Percentiles rank a stretch among this genome's conserved stretches.
phyloP scores from a whole-genome alignment of 1,140 invertebrate genomes.

The Drosophila serrata region DNA sequence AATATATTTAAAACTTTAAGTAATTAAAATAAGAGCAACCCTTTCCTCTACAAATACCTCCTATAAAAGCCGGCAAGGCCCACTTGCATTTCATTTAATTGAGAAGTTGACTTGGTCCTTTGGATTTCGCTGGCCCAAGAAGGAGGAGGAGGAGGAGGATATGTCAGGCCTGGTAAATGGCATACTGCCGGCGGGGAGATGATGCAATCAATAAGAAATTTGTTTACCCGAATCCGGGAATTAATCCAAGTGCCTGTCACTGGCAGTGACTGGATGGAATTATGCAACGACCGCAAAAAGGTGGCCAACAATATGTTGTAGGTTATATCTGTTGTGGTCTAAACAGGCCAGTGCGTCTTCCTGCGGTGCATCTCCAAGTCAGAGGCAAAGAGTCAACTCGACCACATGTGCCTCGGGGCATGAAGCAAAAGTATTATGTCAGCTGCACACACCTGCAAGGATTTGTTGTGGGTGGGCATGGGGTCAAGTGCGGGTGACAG shows the following conservation, averaged over 20 bases:
- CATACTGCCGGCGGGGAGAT: constrained; percentile 27
- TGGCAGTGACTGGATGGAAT: constrained; percentile 1
- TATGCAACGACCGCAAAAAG: constrained; percentile 29
- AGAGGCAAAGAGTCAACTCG: constrained; percentile 34
- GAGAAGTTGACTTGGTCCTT: constrained; percentile 64
- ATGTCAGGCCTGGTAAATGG: constrained; percentile 14
- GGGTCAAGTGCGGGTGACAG: constrained; percentile 11
- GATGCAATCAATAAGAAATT: constrained; percentile 69
- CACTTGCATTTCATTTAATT: constrained; percentile 68
- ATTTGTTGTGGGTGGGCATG: neutral
- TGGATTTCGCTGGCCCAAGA: neutral
- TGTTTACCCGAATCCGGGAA: constrained; percentile 41
- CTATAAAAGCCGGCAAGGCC: neutral
- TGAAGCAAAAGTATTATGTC: constrained; percentile 56
- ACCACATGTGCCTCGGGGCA: constrained; percentile 38
- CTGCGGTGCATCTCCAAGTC: constrained; percentile 31
- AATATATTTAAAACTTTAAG: too few relatives aligned
- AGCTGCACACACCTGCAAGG: constrained; percentile 47
- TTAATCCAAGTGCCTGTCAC: constrained; percentile 28
- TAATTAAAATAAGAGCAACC: too few relatives aligned
- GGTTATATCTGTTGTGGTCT: constrained; percentile 38
- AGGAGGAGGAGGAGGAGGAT: neutral
- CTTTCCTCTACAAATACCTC: neutral
- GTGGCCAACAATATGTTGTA: constrained; percentile 34
- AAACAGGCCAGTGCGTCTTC: constrained; percentile 11